Conservation (phyloP, 2,888 invertebrate species). For the Drosophila parthenogenetica region DNA sequence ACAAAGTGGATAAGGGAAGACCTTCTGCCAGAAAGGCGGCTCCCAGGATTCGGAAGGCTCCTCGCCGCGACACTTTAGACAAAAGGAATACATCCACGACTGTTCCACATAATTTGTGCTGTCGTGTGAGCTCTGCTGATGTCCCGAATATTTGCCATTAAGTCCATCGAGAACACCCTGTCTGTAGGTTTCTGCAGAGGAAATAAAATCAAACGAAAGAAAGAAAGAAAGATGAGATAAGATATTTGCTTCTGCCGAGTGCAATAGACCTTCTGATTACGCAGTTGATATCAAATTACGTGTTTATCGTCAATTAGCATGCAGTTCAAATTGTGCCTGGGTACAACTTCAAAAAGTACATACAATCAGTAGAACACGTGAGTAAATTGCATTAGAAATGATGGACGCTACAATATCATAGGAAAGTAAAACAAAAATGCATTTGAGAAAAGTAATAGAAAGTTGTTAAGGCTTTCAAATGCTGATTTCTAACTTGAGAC, state of each 20-base stretch:
- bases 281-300: constrained; percentile 42
- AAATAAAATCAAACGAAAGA: constrained; percentile 3
- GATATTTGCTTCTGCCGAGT: constrained; percentile 44
- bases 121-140: constrained; percentile 56
- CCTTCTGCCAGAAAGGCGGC: constrained; percentile 91
- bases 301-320: constrained; percentile 51
- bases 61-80: constrained; percentile 91
- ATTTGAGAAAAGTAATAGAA: too few species aligned
- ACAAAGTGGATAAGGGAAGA: constrained; percentile 94
- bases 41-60: constrained; percentile 93
- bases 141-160: constrained; percentile 79
- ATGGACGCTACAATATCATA: too few species aligned
- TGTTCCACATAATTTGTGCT: constrained; percentile 80
- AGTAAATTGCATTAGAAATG: background rate
- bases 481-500: too few species aligned
- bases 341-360: constrained; percentile 13
- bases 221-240: constrained; percentile 6
- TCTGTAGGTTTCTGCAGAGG: constrained; percentile 77
- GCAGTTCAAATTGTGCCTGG: constrained; percentile 56
- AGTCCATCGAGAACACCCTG: constrained; percentile 81
- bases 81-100: constrained; percentile 94
- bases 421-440: too few species aligned
- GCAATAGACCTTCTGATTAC: constrained; percentile 38
- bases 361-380: constrained; percentile 21
- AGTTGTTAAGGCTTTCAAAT: too few species aligned